Evolutionary conservation across 2,113 vertebrate species (phyloP).

Genomic region (Xiphorhynchus elegans): DNA sequence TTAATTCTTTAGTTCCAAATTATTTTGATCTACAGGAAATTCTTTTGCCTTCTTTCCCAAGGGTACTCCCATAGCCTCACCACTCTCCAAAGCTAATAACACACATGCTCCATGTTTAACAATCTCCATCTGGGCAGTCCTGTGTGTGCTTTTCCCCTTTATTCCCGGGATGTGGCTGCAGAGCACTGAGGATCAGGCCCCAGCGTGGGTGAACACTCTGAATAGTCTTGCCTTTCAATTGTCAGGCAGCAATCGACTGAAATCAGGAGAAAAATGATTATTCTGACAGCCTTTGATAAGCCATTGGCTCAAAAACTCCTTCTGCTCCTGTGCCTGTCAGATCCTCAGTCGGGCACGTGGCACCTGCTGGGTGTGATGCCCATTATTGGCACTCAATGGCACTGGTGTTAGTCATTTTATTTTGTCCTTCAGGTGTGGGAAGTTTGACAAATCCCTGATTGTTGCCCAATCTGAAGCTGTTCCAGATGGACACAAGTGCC

Average conservation of each 20-base stretch:
- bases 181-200: constrained; percentile 35
- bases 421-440: fast-evolving
- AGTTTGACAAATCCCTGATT: neutral
- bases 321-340: constrained; percentile 14
- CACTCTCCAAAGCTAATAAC: constrained; percentile 35
- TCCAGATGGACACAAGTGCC: neutral
- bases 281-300: constrained; percentile 52
- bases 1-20: neutral
- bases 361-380: neutral
- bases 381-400: neutral
- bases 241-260: constrained; percentile 52
- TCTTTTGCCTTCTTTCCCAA: neutral
- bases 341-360: neutral
- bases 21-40: neutral
- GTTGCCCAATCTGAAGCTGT: neutral
- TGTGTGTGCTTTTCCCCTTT: constrained; percentile 8
- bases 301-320: constrained; percentile 28
- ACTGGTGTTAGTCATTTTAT: neutral
- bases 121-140: neutral
- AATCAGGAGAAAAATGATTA: constrained; percentile 20
- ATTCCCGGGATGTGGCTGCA: constrained; percentile 28
- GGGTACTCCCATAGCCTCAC: neutral
- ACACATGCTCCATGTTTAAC: constrained; percentile 38
- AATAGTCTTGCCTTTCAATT: constrained; percentile 53
- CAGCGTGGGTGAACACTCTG: constrained; percentile 20